Base-by-base conservation (phyloP, 2,113 vertebrate species). In the Serinus canaria region DNA sequence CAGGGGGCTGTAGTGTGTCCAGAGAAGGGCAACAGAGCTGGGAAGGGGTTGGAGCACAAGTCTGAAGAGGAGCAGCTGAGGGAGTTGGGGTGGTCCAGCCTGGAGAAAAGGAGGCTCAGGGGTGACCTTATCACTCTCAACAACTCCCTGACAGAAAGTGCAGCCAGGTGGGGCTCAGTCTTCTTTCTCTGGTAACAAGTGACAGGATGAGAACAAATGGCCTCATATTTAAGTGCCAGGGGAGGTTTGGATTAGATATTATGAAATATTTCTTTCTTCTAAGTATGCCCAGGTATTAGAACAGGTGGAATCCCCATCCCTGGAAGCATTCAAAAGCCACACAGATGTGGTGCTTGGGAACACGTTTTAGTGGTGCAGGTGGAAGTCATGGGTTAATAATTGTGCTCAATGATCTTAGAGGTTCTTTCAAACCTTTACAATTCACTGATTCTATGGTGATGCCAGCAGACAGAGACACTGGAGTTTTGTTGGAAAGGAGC, bases 391-490 rank as follows among this genome's bases (percentile, higher is more conserved):
- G n/a, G 22, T 83, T 76, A 28, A 20, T 56, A 30, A 27, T 8
- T 63, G 14, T 1, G 23, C 25, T 62, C 4, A 2, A 13, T 31
- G n/a, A 21, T 59, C 46, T 52, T 24, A 30, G 46, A 39, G 3
- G 3, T 27, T 17, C 69, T 43, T 62, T 31, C 25, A 83, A 49
- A 27, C 25, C 22, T 62, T 13, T 31, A 18, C 31, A 55, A 49
- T 76, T 69, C 15, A 19, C 0, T 33, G 18, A 56, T 33, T 37
- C 55, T 13, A 0, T 0, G 0, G 46, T 49, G 31, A 13, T n/a
- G 16, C 10, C 22, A 78, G 43, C 13, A 74, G 18, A 12, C 12
- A 56, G 70, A 89, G 52, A 78, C 2, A 8, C 22, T 69, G 50
- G 52, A 75, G 55, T 28, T 41, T 11, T 19, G 16, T 31, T 53